phyloP scores from a whole-genome alignment of 2,888 invertebrate genomes.

The Listrodromus nycthemerus region DNA sequence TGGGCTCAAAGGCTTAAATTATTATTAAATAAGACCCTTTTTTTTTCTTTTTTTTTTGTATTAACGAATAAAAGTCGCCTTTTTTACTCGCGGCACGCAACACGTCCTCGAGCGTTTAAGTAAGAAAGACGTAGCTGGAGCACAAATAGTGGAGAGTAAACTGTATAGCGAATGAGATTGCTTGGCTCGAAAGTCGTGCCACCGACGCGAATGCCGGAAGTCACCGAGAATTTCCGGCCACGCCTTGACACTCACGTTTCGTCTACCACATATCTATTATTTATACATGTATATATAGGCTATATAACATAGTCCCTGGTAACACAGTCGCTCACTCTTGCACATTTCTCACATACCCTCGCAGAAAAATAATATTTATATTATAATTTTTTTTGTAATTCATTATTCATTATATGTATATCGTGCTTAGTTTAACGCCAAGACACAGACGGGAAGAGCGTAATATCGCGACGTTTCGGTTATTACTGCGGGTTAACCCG shows the following conservation, averaged over 20 bases:
- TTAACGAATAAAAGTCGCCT: conserved; percentile 39
- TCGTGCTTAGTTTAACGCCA: conserved; percentile 74
- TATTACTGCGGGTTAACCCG: conserved; percentile 65
- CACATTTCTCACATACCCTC: conserved; percentile 52
- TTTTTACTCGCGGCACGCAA: conserved; percentile 29
- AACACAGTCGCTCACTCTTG: conserved; percentile 44
- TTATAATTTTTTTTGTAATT: conserved; percentile 53
- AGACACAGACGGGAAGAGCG: conserved; percentile 79
- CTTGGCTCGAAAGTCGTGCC: conserved; percentile 52
- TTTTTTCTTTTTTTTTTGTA: conserved; percentile 28
- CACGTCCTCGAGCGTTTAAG: conserved; percentile 41
- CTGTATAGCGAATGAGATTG: conserved; percentile 53
- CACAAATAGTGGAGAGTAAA: conserved; percentile 40
- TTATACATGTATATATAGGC: conserved; percentile 39
- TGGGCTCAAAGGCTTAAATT: conserved; percentile 29
- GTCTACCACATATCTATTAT: conserved; percentile 49
- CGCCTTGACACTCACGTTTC: conserved; percentile 58
- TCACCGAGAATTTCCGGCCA: conserved; percentile 53
- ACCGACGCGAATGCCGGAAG: conserved; percentile 50
- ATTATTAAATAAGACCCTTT: conserved; percentile 40
- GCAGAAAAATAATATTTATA: conserved; percentile 69
- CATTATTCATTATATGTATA: conserved; percentile 69
- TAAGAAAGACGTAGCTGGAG: conserved; percentile 37
- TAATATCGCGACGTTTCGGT: conserved; percentile 74
- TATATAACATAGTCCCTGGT: conserved; percentile 50